Evolutionary conservation across 2,888 invertebrate species (phyloP).

Genomic region (Apodemia zela): DNA sequence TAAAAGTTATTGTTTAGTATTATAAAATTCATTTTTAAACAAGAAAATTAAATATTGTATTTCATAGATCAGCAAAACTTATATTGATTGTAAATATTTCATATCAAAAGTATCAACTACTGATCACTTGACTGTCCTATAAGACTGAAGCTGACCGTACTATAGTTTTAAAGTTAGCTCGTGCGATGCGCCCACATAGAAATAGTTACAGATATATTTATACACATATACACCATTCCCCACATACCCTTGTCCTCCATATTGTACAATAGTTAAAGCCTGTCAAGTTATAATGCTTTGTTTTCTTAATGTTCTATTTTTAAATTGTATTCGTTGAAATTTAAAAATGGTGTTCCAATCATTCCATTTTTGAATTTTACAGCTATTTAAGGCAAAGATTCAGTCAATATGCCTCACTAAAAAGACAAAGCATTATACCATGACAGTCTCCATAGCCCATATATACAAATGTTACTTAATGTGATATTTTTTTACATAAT

Average conservation of each 20-base stretch:
- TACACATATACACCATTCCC: conserved; percentile 57
- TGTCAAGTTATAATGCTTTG: conserved; percentile 45
- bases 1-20: too few species aligned
- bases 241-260: conserved; percentile 63
- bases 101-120: neutral
- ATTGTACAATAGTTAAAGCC: conserved; percentile 68
- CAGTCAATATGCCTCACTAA: conserved; percentile 11
- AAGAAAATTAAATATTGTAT: neutral
- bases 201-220: conserved; percentile 63
- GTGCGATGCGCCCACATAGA: conserved; percentile 47
- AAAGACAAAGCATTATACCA: conserved; percentile 44
- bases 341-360: neutral
- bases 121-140: conserved; percentile 40
- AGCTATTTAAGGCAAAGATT: neutral
- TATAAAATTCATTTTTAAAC: neutral
- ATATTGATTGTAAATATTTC: neutral
- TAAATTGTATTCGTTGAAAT: neutral
- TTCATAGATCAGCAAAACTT: neutral
- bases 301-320: conserved; percentile 38
- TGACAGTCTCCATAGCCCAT: conserved; percentile 61
- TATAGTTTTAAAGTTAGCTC: conserved; percentile 45
- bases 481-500: conserved; percentile 61
- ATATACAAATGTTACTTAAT: conserved; percentile 65
- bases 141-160: conserved; percentile 64
- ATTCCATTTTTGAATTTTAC: neutral